These are phyloP conservation scores for Xestobium rufovillosum DNA, from an alignment of 2,888 invertebrate species.

Conservation along the genomic window DNA sequence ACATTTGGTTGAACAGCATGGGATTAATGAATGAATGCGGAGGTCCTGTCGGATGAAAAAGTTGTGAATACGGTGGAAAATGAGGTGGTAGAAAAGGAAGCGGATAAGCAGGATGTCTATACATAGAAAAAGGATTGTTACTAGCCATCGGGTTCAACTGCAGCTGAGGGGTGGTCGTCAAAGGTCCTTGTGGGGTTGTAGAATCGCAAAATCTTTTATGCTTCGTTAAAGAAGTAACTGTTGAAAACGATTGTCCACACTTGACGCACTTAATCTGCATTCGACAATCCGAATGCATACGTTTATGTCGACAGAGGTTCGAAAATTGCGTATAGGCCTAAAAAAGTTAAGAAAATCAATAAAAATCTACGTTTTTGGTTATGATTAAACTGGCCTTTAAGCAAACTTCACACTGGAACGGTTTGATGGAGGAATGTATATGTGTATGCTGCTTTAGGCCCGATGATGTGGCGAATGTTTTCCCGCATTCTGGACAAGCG, in stretches of 20 bases:
- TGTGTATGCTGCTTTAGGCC: constrained; percentile 99
- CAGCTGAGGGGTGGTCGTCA: constrained; percentile 35
- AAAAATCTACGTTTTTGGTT: no score
- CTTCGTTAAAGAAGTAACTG: constrained; percentile 85
- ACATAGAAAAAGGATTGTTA: constrained; percentile 59
- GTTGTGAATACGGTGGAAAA: constrained; percentile 44
- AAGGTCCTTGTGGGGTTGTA: constrained; percentile 45
- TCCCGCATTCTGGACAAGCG: constrained; percentile 97
- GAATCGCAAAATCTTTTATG: constrained; percentile 96
- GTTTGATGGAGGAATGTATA: constrained; percentile 97
- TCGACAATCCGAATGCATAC: constrained; percentile 96
- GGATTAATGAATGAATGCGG: constrained; percentile 56
- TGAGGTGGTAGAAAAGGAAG: constrained; percentile 57
- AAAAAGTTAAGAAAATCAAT: no score
- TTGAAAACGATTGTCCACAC: constrained; percentile 89
- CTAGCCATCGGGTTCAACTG: constrained; percentile 35
- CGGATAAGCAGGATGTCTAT: constrained; percentile 53
- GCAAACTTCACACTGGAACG: constrained; percentile 95
- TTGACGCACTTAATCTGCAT: constrained; percentile 90
- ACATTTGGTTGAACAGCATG: constrained; percentile 54
- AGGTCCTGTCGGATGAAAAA: constrained; percentile 42
- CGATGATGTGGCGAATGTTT: constrained; percentile 95
- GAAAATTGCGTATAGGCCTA: constrained; percentile 98
- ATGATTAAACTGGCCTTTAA: constrained; percentile 70
- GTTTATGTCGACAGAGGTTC: constrained; percentile 97